Percentiles rank a stretch among this genome's conserved stretches.
phyloP scores from a whole-genome alignment of 2,113 vertebrate genomes.

The Muntiacus reevesi region DNA sequence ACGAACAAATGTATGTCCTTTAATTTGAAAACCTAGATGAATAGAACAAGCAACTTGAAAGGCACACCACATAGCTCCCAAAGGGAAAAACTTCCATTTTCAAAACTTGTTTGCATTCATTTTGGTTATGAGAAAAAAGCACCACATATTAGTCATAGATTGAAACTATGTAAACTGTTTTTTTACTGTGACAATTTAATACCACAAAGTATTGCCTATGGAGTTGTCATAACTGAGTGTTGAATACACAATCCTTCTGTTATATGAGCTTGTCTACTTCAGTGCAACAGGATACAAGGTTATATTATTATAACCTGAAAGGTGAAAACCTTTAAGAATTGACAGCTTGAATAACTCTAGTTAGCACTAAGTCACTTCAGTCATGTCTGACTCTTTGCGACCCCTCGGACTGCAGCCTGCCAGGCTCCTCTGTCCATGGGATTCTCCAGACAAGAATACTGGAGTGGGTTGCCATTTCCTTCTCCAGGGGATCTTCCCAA shows the following conservation, averaged over 20 bases:
- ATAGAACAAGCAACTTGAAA: neutral
- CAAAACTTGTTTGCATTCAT: neutral
- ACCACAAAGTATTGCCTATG: neutral
- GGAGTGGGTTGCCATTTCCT: too few species aligned
- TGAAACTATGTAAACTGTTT: neutral
- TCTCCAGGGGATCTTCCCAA: too few species aligned
- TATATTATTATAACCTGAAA: neutral
- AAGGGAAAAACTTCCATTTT: neutral
- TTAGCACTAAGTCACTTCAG: too few species aligned
- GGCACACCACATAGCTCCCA: neutral
- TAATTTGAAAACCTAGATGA: neutral
- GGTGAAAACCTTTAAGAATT: neutral
- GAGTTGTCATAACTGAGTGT: neutral
- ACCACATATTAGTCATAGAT: neutral
- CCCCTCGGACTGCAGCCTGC: too few species aligned
- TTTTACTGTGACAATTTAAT: neutral
- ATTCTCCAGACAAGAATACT: too few species aligned
- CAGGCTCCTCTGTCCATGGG: too few species aligned
- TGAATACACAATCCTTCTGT: neutral
- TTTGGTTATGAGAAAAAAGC: neutral
- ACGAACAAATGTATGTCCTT: neutral
- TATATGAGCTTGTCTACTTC: neutral
- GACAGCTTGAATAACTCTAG: neutral
- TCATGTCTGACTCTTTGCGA: too few species aligned
- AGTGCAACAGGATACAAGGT: neutral